Base-by-base conservation (phyloP, 2,797 vertebrate species). In the Dallia pectoralis region DNA sequence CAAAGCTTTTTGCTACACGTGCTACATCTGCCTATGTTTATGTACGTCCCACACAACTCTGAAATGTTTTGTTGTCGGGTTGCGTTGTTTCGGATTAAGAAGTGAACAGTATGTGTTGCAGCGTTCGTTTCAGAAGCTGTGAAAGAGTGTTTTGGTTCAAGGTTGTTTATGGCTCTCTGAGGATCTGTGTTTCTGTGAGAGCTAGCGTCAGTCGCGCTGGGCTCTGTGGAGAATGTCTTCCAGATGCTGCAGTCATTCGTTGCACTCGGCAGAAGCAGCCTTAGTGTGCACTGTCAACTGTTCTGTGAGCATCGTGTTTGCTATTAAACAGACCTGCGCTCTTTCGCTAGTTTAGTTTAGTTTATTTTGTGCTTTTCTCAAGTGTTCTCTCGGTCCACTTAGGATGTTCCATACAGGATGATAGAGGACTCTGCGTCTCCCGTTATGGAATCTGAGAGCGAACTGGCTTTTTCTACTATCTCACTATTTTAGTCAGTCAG, bases 41-140 rank as follows among this genome's bases (percentile, higher is more conserved):
- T 44, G 40, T n/a, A n/a, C 9, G 5, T 44, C 40, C 1, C 9
- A 44, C 14, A 44, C 40, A 44, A 22, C 53, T 4, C 22, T 65
- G 63, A 32, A 33, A 65, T 36, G 2, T 2, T 29, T 66, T 66
- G 64, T 56, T 36, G 33, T n/a, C 9, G 0, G 63, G 19, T 44
- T 44, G 40, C 40, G 8, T 44, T 44, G 63, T 63, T n/a, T 63
- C 29, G 27, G 59, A 62, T 27, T 12, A 18, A 18, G 25, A 63
- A 29, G 12, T 12, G 61, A 62, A 5, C 25, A 14, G 11, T 3
- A 63, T 3, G 5, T 63, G 15, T 63, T 29, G 61, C 4, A 0
- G 61, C 62, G 18, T 15, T 30, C 30, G 62, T 63, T 62, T 30
- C 61, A 62, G 59, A 63, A 63, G 27, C 61, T 30, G 61, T 16